phyloP scores from a whole-genome alignment of 2,113 vertebrate genomes.

The Lamprologus speciosus region DNA sequence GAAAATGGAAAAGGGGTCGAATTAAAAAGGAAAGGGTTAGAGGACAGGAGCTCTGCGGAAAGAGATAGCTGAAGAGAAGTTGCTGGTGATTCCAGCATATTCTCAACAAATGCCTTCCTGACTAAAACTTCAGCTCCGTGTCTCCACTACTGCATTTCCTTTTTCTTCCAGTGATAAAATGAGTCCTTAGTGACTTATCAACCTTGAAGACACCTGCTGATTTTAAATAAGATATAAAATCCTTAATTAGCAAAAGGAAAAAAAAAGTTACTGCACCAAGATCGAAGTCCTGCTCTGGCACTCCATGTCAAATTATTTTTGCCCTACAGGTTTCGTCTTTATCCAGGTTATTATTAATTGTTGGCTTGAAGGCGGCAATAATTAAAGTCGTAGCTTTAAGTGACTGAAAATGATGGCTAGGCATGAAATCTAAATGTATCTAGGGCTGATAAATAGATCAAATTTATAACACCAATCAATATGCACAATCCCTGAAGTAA shows the following conservation, averaged over 20 bases:
- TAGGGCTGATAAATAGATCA: not conserved
- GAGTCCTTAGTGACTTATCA: slow-evolving; percentile 23
- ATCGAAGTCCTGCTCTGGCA: not conserved
- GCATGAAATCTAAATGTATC: not conserved
- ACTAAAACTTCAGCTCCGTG: slow-evolving; percentile 7
- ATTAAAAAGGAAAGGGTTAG: not conserved
- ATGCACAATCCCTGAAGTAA: not conserved
- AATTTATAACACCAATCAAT: not conserved
- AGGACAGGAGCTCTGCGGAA: not conserved
- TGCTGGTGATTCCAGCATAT: not conserved
- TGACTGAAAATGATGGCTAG: not conserved
- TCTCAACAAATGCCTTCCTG: slow-evolving; percentile 6
- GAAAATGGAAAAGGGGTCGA: not conserved
- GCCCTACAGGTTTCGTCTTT: not conserved
- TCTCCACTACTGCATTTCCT: not conserved
- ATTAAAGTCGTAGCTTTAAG: not conserved
- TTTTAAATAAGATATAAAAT: slow-evolving; percentile 26
- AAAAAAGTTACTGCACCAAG: not conserved
- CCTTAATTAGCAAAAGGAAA: slow-evolving; percentile 18
- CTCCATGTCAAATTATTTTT: not conserved
- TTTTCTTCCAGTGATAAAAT: slow-evolving; percentile 2
- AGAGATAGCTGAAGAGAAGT: not conserved
- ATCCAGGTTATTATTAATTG: not conserved
- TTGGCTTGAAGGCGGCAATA: not conserved
- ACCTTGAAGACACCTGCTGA: slow-evolving; percentile 30